Evolutionary conservation across 2,113 vertebrate genomes (phyloP), one percentile per base, ranked within the genome.

Genomic region (Tragulus kanchil): DNA sequence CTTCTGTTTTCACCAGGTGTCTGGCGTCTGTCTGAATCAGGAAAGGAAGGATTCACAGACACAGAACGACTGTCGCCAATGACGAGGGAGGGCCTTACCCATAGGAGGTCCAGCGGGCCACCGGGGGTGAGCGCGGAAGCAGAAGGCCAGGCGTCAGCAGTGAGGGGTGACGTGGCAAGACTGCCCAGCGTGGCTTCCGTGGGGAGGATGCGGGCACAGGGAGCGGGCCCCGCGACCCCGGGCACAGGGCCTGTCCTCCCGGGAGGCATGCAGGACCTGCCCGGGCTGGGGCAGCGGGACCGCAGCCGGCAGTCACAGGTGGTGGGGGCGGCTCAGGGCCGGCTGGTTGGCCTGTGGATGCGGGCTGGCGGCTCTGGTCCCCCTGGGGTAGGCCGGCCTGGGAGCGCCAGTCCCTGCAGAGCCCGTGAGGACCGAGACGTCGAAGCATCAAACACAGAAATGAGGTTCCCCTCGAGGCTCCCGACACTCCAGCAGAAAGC

Each of bases 361-460:
- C 2, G 3, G 26, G 5, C 5, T 54, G n/a, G 23, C 12, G 2
- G 31, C 2, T 2, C 5, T 7, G 14, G 3, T 2, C 26, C 3
- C 50, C 11, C 28, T 4, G 36, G 11, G 8, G 11, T 3, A 0
- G 4, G 36, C 54, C 17, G 3, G 16, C 36, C 17, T 0, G 21
- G 10, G 16, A 8, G 10, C 0, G 25, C 50, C 10, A 3, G n/a
- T 19, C 10, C 59, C 23, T 26, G 50, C 3, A 1, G 23, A 15
- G n/a, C 36, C 65, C 71, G 52, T 15, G 28, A 45, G 65, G 1
- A 25, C 31, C 36, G 6, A 15, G 15, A 7, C 3, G 14, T 16
- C 65, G 12, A 58, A 69, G 36, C 65, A 17, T 26, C n/a, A 56
- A 3, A 12, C 6, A n/a, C 50, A 42, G 85, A 59, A 45, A 48